Base-by-base conservation (phyloP, 2,113 vertebrate genomes). In the Perca schrenkii region DNA sequence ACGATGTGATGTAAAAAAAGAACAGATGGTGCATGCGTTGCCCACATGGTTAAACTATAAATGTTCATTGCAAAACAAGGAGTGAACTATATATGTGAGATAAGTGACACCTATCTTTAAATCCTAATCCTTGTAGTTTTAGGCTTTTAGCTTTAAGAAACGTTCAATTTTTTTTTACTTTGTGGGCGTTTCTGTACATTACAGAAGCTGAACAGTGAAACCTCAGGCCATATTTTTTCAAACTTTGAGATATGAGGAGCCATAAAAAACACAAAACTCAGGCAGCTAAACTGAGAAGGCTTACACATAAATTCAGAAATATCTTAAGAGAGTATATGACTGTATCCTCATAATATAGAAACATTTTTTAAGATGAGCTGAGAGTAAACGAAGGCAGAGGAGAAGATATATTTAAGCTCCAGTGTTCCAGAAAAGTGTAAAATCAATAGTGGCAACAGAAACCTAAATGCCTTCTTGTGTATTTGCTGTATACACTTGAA, bases 361-460 rank as follows among this genome's bases (percentile, higher is more conserved):
- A 28, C 0, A 1, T 43, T 15, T 74, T 36, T 53, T 1, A 43
- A 67, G 21, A 71, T n/a, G 19, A 56, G 8, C 0, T 11, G 15
- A 22, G 21, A n/a, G 28, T 8, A 12, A n/a, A 52, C 5, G n/a
- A 40, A 46, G 31, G 21, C 15, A 25, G 22, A 61, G 25, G 36
- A 77, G 54, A 4, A 40, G 40, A 66, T 28, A 43, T 68, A 50
- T 52, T 34, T 1, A 31, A 40, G 71, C 66, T 76, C 8, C 22
- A 57, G 66, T 8, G 22, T 52, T 80, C 19, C 13, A 72, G 64
- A 68, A 73, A 57, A 74, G 64, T 21, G 71, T 67, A n/a, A 49
- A 79, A 69, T 73, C 52, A 70, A 75, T 49, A 46, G 36, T 0
- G 3, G 43, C 0, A 54, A 70, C 64, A 60, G 56, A 58, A 17